phyloP scores from a whole-genome alignment of 2,113 vertebrate species.

The Saiga tatarica region DNA sequence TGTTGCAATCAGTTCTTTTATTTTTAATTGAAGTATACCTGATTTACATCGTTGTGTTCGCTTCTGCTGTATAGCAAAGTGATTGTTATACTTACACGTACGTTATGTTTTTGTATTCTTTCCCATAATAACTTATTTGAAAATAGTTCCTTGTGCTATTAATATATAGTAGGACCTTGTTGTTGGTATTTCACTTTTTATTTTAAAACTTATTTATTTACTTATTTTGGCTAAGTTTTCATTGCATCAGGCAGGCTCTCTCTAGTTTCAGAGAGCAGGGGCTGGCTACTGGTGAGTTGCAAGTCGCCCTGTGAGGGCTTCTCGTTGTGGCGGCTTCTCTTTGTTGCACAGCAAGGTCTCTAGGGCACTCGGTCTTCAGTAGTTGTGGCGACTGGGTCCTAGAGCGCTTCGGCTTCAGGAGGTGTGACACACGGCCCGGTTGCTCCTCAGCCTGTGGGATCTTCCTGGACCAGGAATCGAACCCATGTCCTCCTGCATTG shows the following conservation, averaged over 20 bases:
- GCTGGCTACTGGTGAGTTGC: background rate
- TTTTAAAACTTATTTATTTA: background rate
- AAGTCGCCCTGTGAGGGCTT: background rate
- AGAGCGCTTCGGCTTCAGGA: accelerated
- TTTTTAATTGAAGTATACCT: background rate
- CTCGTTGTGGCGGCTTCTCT: background rate
- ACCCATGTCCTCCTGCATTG: background rate
- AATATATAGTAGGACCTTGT: background rate
- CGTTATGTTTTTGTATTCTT: too few species aligned
- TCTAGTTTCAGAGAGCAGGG: background rate
- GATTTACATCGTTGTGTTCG: background rate
- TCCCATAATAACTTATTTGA: background rate
- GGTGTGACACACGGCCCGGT: background rate
- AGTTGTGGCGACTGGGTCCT: background rate
- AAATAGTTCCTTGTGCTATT: background rate
- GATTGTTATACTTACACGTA: background rate
- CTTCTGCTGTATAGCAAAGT: background rate
- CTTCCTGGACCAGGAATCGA: background rate
- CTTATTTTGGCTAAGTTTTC: background rate
- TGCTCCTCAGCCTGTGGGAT: background rate
- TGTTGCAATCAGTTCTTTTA: background rate
- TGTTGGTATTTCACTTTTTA: background rate
- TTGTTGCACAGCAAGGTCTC: background rate
- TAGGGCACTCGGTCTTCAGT: background rate
- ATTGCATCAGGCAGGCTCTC: background rate